These are phyloP conservation scores for Chondrilla cf. caribensis DNA, from an alignment of 37 sponge, comb jelly and placozoan genomes.

Conservation along the genomic window DNA sequence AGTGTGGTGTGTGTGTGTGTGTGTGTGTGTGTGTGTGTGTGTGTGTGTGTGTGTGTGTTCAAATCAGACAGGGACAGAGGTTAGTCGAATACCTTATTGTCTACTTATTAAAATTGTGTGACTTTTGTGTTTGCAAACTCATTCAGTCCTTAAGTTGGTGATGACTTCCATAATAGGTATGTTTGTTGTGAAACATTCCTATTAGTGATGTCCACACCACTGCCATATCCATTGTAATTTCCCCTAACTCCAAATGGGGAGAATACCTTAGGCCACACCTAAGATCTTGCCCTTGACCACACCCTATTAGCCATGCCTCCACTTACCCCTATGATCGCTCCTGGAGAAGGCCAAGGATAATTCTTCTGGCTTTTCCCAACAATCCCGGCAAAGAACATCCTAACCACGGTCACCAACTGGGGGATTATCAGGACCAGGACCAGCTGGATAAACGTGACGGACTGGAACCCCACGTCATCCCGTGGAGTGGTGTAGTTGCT, in stretches of 20 bases:
- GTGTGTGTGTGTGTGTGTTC: neutral
- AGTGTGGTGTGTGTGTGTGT: neutral
- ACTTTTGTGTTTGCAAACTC: neutral
- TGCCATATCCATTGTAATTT: too few relatives aligned
- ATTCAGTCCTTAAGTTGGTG: too few relatives aligned
- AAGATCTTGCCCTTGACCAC: too few relatives aligned
- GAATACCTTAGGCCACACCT: too few relatives aligned
- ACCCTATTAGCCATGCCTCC: neutral
- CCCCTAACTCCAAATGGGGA: too few relatives aligned
- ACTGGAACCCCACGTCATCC: neutral
- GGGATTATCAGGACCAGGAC: conserved; percentile 70
- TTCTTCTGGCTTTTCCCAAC: conserved; percentile 51
- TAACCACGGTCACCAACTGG: conserved; percentile 47
- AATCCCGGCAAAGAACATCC: conserved; percentile 57
- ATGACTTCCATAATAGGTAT: too few relatives aligned
- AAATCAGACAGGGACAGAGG: too few relatives aligned
- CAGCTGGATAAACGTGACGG: conserved; percentile 34
- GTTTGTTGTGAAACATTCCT: too few relatives aligned
- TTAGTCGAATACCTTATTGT: too few relatives aligned
- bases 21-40: neutral
- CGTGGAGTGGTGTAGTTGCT: neutral
- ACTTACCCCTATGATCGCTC: conserved; percentile 51
- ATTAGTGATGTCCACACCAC: too few relatives aligned
- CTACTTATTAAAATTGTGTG: neutral
- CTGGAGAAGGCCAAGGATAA: conserved; percentile 72